Base-by-base conservation (phyloP, 2,888 invertebrate genomes). In the Galerucella pusilla region DNA sequence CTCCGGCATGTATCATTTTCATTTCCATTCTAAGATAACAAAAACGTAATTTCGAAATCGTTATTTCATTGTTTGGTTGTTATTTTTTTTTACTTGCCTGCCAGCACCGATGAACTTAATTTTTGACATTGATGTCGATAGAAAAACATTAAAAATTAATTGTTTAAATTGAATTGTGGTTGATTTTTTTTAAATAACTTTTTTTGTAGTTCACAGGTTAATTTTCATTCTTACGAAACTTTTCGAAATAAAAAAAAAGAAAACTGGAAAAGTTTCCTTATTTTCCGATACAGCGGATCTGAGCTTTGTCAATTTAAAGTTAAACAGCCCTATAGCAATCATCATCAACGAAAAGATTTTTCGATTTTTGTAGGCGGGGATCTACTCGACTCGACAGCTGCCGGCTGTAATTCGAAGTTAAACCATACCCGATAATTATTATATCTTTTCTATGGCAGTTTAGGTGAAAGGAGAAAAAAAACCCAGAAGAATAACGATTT, bases 31-130 rank as follows among this genome's bases (percentile, higher is more conserved):
- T 80, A 81, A 84, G 86, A 87, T 86, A 86, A 87, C 86, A 85
- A 86, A 86, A 87, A 86, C 87, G 85, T 86, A 86, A 87, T 86
- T 87, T 87, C 84, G 85, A 83, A 87, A 87, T 87, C 86, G 86
- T 86, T 86, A 86, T 86, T 87, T 85, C 86, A 75, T 77, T 85
- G 85, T 86, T 85, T 85, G 85, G 86, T 85, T 86, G 86, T 86
- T 86, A 86, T 86, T 84, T 80, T 81, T 74, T 78, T 52, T 16
- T 54, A 5, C 72, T 67, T 63, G 16, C 52, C 54, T 63, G 42
- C 6, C 20, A 52, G 16, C 69, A 45, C 25, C 49, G 63, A 61
- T 61, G 35, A 7, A 20, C 46, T 59, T 59, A 16, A 28, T 35
- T 69, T 54, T 20, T 25, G 25, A 46, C 60, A 69, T 61, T 69